Base-by-base conservation (phyloP, 2,797 vertebrate genomes). In the Heliangelus exortis region DNA sequence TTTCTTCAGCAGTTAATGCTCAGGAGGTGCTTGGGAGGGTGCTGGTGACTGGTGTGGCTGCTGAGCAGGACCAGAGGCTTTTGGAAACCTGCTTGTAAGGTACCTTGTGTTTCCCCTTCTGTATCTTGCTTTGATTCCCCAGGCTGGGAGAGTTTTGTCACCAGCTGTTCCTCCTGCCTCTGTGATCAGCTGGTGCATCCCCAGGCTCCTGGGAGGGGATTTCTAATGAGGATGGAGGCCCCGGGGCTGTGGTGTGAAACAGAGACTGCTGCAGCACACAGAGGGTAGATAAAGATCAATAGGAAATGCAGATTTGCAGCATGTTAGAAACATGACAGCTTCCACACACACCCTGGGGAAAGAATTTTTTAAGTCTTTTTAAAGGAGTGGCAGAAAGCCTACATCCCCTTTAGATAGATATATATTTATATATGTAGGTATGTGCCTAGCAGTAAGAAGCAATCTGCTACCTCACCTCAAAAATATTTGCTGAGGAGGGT, bases 191-290 rank as follows among this genome's bases (percentile, higher is more conserved):
- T 96, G 87, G 36, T 74, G 63, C 69, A 89, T 90, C 89, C 81
- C 54, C 54, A 54, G 59, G 51, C 95, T 93, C 90, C 57, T 25
- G 92, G 85, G 95, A 93, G 81, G 41, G 26, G 59, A 81, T 93
- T 96, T 91, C 79, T 95, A 92, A 92, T 78, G 87, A 96, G 90
- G 61, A 83, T 82, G 58, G 79, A 88, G 74, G 89, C 78, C 96
- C 51, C 0, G 0, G n/a, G 78, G 93, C 89, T 89, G 67, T 0
- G 0, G 58, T 50, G 73, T 82, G 90, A 92, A 97, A 83, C 51
- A 66, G 87, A 93, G 73, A 74, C 76, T 66, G 54, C 69, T 81
- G 77, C n/a, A 45, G 57, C 39, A 55, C 54, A 81, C 2, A 15
- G n/a, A 53, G 50, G 74, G 41, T 34, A 90, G 77, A 71, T 90